These are phyloP conservation scores for Spea bombifrons DNA, from an alignment of 2,113 vertebrate species.

Conservation along the genomic window DNA sequence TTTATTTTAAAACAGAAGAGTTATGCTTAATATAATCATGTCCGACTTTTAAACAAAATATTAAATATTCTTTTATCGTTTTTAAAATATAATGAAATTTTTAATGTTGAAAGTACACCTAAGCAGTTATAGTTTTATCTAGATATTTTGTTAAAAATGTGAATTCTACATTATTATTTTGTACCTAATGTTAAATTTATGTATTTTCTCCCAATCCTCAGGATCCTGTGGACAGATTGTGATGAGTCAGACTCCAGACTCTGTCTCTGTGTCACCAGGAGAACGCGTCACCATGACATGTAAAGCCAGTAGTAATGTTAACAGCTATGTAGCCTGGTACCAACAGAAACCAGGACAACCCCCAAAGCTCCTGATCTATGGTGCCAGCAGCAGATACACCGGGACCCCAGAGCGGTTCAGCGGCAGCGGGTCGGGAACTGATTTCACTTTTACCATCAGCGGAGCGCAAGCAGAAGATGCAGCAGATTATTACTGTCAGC, in stretches of 20 bases:
- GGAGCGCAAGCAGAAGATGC: slow-evolving; percentile 3
- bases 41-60: too few relatives aligned
- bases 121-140: too few relatives aligned
- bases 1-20: too few relatives aligned
- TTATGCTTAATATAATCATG: too few relatives aligned
- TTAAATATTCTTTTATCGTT: too few relatives aligned
- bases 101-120: too few relatives aligned
- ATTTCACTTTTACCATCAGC: slow-evolving; percentile 21
- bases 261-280: too few relatives aligned
- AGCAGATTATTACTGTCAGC: background rate
- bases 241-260: slow-evolving; percentile 51
- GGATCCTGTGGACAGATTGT: slow-evolving; percentile 49
- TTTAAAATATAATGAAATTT: too few relatives aligned
- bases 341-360: slow-evolving; percentile 20
- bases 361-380: slow-evolving; percentile 55
- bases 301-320: background rate
- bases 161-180: too few relatives aligned
- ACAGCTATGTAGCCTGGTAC: slow-evolving; percentile 1
- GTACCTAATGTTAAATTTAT: too few relatives aligned
- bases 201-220: slow-evolving; percentile 15
- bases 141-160: too few relatives aligned
- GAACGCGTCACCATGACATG: background rate
- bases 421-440: background rate
- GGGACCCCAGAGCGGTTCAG: slow-evolving; percentile 32
- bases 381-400: fast-evolving